Evolutionary conservation across 2,797 vertebrate genomes (phyloP), one percentile per base, ranked within the genome.

Genomic region (Trematomus bernacchii): DNA sequence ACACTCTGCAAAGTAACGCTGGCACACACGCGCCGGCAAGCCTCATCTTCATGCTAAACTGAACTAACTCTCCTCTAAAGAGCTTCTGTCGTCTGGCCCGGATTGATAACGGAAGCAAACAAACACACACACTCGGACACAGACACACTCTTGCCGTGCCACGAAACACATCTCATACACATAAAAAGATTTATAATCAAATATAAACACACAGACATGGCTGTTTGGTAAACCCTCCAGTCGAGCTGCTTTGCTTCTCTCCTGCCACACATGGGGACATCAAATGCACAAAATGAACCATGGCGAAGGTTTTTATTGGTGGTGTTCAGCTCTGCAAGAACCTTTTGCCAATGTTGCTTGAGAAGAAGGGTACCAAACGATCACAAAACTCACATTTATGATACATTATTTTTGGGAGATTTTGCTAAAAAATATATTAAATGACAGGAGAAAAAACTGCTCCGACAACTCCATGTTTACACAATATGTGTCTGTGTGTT

Each of bases 21-120:
- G 84, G 77, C 88, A 62, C 61, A 40, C 58, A 48, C 62, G 0
- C 63, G 48, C 81, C 78, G 30, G 65, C 76, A 77, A 87, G 83
- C 80, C 89, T 91, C 89, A 91, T 94, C 89, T 92, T 91, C 91
- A 92, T 90, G 90, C 90, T 91, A 88, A 90, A 92, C 86, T 88
- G 88, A 85, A 81, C 90, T 85, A 89, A 93, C 90, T 84, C 85
- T 83, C 86, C 74, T 64, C 89, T 90, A 90, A 94, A 93, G 85
- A 83, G 88, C 87, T 90, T 87, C 85, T 87, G 85, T 89, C 77
- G 67, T 88, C 92, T 94, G 93, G 90, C 72, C 80, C 19, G 77
- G 63, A 70, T 86, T 91, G 93, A 94, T 93, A 94, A 93, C 89
- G 16, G 80, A 79, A 66, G 70, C 79, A 90, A 91, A 90, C 88